phyloP scores from a whole-genome alignment of 1,140 invertebrate species.

The Orchestia grillus region DNA sequence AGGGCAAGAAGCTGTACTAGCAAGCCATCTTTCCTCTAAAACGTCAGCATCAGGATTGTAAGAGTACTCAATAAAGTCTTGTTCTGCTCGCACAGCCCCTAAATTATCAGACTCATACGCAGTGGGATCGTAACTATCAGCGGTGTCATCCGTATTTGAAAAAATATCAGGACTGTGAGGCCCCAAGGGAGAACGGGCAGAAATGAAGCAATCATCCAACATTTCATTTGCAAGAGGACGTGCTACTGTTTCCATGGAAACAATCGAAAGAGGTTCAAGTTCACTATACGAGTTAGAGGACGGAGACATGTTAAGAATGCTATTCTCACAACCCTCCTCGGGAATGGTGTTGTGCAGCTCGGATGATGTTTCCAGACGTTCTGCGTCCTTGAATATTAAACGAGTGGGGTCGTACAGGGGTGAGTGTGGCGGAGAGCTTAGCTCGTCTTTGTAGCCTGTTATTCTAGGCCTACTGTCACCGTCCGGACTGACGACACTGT shows the following conservation, averaged over 20 bases:
- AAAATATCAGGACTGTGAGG: background rate
- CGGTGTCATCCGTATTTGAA: background rate
- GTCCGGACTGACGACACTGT: background rate
- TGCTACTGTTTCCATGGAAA: background rate
- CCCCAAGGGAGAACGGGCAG: background rate
- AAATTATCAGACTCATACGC: background rate
- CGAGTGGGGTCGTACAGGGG: background rate
- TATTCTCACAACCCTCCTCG: background rate
- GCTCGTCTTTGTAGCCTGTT: constrained; percentile 32
- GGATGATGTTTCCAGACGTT: background rate
- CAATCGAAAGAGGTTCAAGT: constrained; percentile 8
- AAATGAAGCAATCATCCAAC: background rate
- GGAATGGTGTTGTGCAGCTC: background rate
- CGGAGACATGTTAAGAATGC: background rate
- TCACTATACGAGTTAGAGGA: background rate
- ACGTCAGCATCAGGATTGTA: constrained; percentile 17
- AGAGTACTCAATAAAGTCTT: background rate
- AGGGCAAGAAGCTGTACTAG: background rate
- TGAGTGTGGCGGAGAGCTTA: background rate
- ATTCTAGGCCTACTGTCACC: background rate
- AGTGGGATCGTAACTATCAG: background rate
- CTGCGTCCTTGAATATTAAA: background rate
- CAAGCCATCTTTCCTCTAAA: background rate
- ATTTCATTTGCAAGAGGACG: background rate
- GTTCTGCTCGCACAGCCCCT: background rate